Evolutionary conservation across 2,888 invertebrate species (phyloP).

Genomic region (Philaethria dido): DNA sequence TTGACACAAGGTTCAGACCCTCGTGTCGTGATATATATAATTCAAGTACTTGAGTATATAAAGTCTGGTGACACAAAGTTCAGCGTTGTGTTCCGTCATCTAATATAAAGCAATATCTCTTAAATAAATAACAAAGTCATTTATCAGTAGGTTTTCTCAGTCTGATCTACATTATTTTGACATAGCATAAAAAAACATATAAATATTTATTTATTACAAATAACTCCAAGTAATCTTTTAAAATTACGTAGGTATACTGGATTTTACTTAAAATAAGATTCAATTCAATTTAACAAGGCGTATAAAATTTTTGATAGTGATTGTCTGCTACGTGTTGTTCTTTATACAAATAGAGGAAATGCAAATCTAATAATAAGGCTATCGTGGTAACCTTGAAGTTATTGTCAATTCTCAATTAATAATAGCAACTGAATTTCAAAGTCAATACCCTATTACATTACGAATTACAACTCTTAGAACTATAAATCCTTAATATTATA

Average conservation of each 20-base stretch:
- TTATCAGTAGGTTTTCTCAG: too few relatives aligned
- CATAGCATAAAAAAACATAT: too few relatives aligned
- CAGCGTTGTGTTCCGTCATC: too few relatives aligned
- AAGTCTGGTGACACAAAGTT: too few relatives aligned
- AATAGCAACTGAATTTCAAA: constrained; percentile 2
- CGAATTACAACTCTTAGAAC: neutral
- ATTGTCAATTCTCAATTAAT: constrained; percentile 3
- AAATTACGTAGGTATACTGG: neutral
- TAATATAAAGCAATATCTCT: too few relatives aligned
- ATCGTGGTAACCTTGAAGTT: neutral
- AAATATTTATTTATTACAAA: too few relatives aligned
- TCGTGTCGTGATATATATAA: too few relatives aligned
- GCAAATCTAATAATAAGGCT: constrained; percentile 12
- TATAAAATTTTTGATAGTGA: neutral
- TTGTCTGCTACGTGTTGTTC: neutral
- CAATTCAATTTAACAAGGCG: neutral
- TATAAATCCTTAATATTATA: neutral
- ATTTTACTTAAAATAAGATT: neutral
- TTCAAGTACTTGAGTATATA: too few relatives aligned
- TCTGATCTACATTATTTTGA: neutral
- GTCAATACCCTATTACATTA: constrained; percentile 13
- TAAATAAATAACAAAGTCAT: too few relatives aligned
- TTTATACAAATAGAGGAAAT: constrained; percentile 2
- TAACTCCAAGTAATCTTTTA: neutral
- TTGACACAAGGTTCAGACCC: too few relatives aligned